These are phyloP conservation scores for Andrena bicolor DNA, from an alignment of 2,888 invertebrate genomes.

Conservation along the genomic window DNA sequence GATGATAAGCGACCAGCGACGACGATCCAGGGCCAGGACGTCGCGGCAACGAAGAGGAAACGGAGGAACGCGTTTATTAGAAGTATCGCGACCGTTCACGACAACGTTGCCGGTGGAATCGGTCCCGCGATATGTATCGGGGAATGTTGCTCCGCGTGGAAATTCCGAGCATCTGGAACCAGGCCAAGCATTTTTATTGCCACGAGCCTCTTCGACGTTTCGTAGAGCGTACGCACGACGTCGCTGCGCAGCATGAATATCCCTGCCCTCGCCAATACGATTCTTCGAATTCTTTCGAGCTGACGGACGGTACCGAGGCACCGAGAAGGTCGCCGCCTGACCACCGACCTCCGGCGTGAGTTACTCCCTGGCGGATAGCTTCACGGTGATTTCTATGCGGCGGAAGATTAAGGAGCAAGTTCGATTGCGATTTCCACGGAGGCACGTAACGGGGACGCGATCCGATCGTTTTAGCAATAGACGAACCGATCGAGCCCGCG, in stretches of 20 bases:
- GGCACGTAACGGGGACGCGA: slow-evolving; percentile 31
- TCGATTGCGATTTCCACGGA: slow-evolving; percentile 36
- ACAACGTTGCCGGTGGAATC: slow-evolving; percentile 51
- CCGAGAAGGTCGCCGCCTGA: slow-evolving; percentile 24
- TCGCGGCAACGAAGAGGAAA: slow-evolving; percentile 2
- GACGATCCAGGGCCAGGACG: no score
- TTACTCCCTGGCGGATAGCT: slow-evolving; percentile 15
- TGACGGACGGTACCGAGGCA: slow-evolving; percentile 59
- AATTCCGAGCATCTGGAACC: slow-evolving; percentile 70
- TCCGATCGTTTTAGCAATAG: slow-evolving; percentile 58
- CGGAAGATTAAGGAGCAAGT: slow-evolving; percentile 28
- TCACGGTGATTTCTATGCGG: slow-evolving; percentile 42
- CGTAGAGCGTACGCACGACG: slow-evolving; percentile 39
- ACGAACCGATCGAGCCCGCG: slow-evolving; percentile 21
- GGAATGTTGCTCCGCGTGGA: slow-evolving; percentile 61
- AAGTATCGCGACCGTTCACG: slow-evolving; percentile 49
- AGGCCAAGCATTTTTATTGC: slow-evolving; percentile 72
- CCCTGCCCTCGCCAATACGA: slow-evolving; percentile 63
- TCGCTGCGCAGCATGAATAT: slow-evolving; percentile 63
- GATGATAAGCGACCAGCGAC: no score
- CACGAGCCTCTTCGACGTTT: slow-evolving; percentile 62
- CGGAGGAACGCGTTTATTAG: slow-evolving; percentile 43
- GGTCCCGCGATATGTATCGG: slow-evolving; percentile 53
- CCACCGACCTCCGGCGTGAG: slow-evolving; percentile 22
- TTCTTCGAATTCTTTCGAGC: slow-evolving; percentile 46